Evolutionary conservation across 2,113 vertebrate species (phyloP).

Genomic region (Apteryx owenii): DNA sequence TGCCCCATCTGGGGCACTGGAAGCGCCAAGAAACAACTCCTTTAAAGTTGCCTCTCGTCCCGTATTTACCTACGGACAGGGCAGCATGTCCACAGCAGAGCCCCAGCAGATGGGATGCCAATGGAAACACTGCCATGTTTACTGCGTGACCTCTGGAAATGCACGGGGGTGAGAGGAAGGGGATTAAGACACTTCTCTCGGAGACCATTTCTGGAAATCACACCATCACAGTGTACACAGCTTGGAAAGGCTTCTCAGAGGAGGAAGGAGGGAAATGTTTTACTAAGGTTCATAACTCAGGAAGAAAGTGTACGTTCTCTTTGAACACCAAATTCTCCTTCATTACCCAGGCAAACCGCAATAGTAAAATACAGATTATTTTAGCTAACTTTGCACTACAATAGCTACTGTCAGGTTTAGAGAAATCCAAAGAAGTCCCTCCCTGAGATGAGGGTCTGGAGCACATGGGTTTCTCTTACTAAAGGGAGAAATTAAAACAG

Average conservation of each 20-base stretch:
- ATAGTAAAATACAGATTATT: background rate
- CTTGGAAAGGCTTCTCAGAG: background rate
- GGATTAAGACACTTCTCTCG: background rate
- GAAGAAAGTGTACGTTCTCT: background rate
- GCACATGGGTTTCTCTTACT: background rate
- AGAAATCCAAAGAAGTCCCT: background rate
- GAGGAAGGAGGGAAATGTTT: background rate
- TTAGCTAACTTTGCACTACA: background rate
- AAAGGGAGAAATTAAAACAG: background rate
- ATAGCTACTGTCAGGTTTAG: background rate
- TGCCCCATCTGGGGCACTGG: background rate
- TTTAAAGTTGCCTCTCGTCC: background rate
- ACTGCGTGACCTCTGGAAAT: background rate
- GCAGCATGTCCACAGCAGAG: background rate
- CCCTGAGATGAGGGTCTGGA: background rate
- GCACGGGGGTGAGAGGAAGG: rapidly evolving
- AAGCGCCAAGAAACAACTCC: background rate
- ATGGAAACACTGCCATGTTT: background rate
- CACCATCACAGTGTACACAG: rapidly evolving
- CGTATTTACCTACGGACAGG: background rate
- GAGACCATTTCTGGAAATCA: background rate
- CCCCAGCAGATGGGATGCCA: background rate
- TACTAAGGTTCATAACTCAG: background rate
- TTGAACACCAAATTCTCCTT: background rate
- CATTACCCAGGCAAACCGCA: background rate